These are phyloP conservation scores for Gymnothorax javanicus DNA, from an alignment of 2,797 vertebrate genomes.

Conservation along the genomic window DNA sequence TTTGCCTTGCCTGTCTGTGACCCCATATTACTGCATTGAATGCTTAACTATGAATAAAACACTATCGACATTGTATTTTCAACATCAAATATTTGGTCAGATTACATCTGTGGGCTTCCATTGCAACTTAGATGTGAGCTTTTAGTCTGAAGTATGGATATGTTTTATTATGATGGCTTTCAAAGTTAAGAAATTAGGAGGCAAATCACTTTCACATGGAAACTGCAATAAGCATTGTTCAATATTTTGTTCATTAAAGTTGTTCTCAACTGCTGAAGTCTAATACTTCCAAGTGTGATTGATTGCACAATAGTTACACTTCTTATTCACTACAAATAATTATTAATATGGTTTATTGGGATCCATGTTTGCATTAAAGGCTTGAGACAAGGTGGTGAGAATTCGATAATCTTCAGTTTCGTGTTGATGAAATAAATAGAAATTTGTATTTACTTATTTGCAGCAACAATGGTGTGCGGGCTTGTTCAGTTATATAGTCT, in stretches of 20 bases:
- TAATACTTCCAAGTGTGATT: background rate
- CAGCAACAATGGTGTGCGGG: background rate
- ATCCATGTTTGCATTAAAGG: background rate
- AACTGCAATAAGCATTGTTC: too few species aligned
- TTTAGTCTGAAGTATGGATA: background rate
- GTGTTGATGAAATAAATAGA: background rate
- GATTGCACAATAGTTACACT: background rate
- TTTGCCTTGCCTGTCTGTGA: background rate
- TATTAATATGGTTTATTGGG: background rate
- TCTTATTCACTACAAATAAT: background rate
- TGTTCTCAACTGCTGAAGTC: background rate
- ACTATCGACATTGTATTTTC: background rate
- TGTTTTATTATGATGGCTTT: background rate
- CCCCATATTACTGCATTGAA: background rate
- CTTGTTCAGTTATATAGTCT: background rate
- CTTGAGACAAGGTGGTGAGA: background rate
- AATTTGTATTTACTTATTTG: background rate
- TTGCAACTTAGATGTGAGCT: background rate
- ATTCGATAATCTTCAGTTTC: background rate
- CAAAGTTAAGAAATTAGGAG: background rate
- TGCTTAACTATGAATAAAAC: background rate
- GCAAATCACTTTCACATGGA: background rate
- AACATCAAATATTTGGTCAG: background rate
- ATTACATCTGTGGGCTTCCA: background rate
- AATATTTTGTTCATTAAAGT: background rate